These are phyloP conservation scores for Varanus salvator DNA, from an alignment of 2,113 vertebrate genomes.

Conservation along the genomic window DNA sequence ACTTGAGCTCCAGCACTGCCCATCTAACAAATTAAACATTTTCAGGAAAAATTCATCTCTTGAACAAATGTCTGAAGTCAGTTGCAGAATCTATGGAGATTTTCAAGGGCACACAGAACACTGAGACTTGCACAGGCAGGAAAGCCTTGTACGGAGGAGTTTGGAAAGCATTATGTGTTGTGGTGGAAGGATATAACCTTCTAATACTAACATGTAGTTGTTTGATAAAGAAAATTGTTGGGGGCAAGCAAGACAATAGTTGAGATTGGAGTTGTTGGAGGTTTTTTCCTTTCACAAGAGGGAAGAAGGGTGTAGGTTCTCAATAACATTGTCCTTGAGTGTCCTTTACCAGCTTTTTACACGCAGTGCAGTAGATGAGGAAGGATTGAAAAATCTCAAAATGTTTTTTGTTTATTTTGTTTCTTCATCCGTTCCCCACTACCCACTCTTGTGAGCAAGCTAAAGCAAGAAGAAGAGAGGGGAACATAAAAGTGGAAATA, in stretches of 20 bases:
- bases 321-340: constrained; percentile 52
- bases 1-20: background rate
- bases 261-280: background rate
- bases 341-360: constrained; percentile 59
- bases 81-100: background rate
- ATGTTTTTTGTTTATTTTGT: constrained; percentile 44
- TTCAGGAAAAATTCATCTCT: background rate
- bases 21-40: background rate
- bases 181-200: background rate
- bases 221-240: background rate
- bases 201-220: background rate
- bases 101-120: background rate
- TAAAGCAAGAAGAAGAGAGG: constrained; percentile 11
- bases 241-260: background rate
- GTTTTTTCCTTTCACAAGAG: background rate
- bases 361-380: constrained; percentile 31
- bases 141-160: background rate
- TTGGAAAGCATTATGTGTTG: background rate
- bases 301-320: background rate
- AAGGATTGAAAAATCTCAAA: constrained; percentile 51
- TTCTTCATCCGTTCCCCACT: background rate
- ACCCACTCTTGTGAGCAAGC: background rate
- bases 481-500: background rate
- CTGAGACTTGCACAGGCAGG: background rate
- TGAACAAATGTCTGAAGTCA: background rate